Evolutionary conservation across 1,140 invertebrate genomes (phyloP), one percentile per base, ranked within the genome.

Genomic region (Panagrolaimus sp.): DNA sequence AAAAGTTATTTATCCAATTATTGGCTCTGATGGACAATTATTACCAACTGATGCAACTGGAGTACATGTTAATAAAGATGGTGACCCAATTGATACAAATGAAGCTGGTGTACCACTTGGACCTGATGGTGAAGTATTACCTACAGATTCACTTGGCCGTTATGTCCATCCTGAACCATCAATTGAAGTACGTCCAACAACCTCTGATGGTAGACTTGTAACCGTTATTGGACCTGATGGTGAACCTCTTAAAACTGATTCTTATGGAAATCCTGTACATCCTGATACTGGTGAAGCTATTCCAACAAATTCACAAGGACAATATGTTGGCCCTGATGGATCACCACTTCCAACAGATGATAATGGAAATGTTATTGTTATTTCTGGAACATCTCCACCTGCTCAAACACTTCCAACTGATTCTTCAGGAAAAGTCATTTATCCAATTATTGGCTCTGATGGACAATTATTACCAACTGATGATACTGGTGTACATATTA

Each of bases 381-480:
- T 58, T 5, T 26, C 21, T 28, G 52, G 52, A 14, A 58, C 52
- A 1, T 12, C 14, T n/a, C 52, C 10, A 2, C 52, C 52, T n/a
- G 14, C 65, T 1, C 43, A 69, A 17, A 69, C 63, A 1, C 47
- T 73, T 12, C 71, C 71, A 14, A 74, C 73, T 43, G 73, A 74
- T 43, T 14, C 7, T 12, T 45, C 43, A 5, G 73, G 73, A 10
- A 32, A 46, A 10, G 7, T 64, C 9, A 66, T 76, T n/a, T 64
- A 71, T 28, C 63, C 69, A 15, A 67, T 73, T 17, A 77, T 77
- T 21, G 68, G 64, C 26, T 63, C 63, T 45, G 69, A 77, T 45
- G 77, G 73, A 14, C 46, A 79, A 63, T 32, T 73, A 8, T 38
- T 77, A 17, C 77, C 73, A 10, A 77, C 76, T 24, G 15, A 21